Evolutionary conservation across 2,888 invertebrate genomes (phyloP).

Genomic region (Anorthoa munda): DNA sequence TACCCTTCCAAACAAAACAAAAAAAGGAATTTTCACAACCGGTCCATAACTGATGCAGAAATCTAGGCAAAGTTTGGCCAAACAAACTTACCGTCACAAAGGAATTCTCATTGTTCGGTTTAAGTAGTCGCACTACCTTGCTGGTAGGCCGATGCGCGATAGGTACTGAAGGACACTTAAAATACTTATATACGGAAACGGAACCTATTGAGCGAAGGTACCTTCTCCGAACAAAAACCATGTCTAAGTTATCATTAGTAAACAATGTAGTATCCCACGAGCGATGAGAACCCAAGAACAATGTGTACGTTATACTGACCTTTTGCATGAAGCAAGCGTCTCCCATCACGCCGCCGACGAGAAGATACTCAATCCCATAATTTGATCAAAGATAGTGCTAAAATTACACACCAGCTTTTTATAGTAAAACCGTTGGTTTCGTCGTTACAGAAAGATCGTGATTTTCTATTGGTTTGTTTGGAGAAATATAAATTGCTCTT

Average conservation of each 20-base stretch:
- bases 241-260: slow-evolving; percentile 22
- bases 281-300: slow-evolving; percentile 56
- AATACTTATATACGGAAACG: slow-evolving; percentile 39
- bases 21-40: too few relatives aligned
- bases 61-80: neutral
- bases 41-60: too few relatives aligned
- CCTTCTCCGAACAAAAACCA: slow-evolving; percentile 33
- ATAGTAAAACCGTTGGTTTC: slow-evolving; percentile 34
- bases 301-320: slow-evolving; percentile 56
- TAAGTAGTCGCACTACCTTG: neutral
- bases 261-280: slow-evolving; percentile 57
- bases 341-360: slow-evolving; percentile 41
- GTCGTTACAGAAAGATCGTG: slow-evolving; percentile 15
- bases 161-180: neutral
- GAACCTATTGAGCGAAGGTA: slow-evolving; percentile 16
- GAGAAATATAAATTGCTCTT: slow-evolving; percentile 3
- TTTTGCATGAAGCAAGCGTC: slow-evolving; percentile 57
- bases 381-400: slow-evolving; percentile 58
- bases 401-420: slow-evolving; percentile 45
- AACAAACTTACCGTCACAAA: neutral
- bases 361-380: slow-evolving; percentile 43
- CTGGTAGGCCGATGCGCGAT: too few relatives aligned
- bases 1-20: too few relatives aligned
- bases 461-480: slow-evolving; percentile 8
- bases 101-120: neutral